Percentiles rank a stretch among this genome's conserved stretches.
Evolutionary conservation across 2,113 vertebrate genomes (phyloP).

Genomic region (Megaptera novaeangliae): DNA sequence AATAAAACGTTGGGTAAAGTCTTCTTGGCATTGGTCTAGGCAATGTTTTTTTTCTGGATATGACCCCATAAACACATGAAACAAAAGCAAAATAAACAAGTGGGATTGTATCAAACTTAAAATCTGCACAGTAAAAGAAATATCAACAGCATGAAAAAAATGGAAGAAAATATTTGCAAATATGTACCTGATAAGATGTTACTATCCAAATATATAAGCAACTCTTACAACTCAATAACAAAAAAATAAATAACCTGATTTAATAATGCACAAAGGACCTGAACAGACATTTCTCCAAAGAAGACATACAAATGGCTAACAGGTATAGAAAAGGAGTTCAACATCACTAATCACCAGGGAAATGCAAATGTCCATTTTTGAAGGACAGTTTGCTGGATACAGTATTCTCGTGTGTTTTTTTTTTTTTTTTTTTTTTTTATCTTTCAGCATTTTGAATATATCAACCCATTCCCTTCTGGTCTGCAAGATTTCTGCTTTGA

Average conservation of each 20-base stretch:
- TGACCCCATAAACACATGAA: background rate
- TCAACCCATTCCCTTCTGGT: background rate
- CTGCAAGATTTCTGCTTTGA: background rate
- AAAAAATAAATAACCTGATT: background rate
- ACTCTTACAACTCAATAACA: background rate
- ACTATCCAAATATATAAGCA: background rate
- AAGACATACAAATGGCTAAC: background rate
- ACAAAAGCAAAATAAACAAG: background rate
- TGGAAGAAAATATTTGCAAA: background rate
- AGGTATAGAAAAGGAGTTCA: background rate
- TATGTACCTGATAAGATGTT: background rate
- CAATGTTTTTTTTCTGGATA: background rate
- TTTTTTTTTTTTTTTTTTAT: background rate
- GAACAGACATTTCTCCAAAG: background rate
- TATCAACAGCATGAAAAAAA: background rate
- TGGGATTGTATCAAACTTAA: background rate
- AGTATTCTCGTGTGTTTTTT: background rate
- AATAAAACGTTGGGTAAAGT: background rate
- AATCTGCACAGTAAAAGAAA: background rate
- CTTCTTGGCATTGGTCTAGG: background rate
- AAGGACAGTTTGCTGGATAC: background rate
- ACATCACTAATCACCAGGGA: background rate
- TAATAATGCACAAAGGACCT: background rate
- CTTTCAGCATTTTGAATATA: background rate
- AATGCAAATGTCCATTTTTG: background rate